Percentiles rank a stretch among this genome's conserved stretches.
Conservation (phyloP, 2,888 invertebrate species). For the Dendrolimus pini region DNA sequence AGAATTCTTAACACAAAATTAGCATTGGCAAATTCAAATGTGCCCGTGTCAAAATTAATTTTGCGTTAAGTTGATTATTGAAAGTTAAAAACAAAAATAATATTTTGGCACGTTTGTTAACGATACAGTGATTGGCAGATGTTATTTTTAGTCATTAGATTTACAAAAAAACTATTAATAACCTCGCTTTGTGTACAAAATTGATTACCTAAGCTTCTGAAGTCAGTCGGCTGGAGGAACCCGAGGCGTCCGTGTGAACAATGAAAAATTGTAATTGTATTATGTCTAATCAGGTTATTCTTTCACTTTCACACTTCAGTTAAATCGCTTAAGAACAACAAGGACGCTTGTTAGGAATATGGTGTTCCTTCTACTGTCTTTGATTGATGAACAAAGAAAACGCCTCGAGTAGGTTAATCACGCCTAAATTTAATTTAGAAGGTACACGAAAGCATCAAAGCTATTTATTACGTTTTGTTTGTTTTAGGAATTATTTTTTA, state of each 20-base stretch:
- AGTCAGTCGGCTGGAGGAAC: slow-evolving; percentile 51
- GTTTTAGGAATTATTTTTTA: slow-evolving; percentile 37
- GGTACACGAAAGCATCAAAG: slow-evolving; percentile 50
- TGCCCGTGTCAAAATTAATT: too few species aligned
- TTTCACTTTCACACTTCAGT: slow-evolving; percentile 32
- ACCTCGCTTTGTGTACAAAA: slow-evolving; percentile 70
- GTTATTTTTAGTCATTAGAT: slow-evolving; percentile 67
- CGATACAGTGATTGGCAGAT: slow-evolving; percentile 63
- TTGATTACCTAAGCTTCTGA: slow-evolving; percentile 70
- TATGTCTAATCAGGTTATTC: slow-evolving; percentile 46
- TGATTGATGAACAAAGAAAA: slow-evolving; percentile 76
- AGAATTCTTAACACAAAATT: too few species aligned
- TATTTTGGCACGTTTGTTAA: slow-evolving; percentile 66
- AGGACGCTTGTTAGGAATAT: slow-evolving; percentile 51
- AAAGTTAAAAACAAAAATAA: too few species aligned
- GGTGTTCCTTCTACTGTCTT: slow-evolving; percentile 48
- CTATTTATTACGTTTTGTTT: slow-evolving; percentile 63
- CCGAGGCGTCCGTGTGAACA: slow-evolving; percentile 58
- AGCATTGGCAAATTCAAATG: too few species aligned
- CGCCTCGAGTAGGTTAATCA: slow-evolving; percentile 71
- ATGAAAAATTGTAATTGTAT: slow-evolving; percentile 57
- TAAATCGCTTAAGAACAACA: slow-evolving; percentile 22
- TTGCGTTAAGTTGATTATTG: too few species aligned
- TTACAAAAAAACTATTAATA: slow-evolving; percentile 66
- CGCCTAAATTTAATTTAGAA: slow-evolving; percentile 73